Evolutionary conservation across 2,797 vertebrate genomes (phyloP).

Genomic region (Melanogrammus aeglefinus): DNA sequence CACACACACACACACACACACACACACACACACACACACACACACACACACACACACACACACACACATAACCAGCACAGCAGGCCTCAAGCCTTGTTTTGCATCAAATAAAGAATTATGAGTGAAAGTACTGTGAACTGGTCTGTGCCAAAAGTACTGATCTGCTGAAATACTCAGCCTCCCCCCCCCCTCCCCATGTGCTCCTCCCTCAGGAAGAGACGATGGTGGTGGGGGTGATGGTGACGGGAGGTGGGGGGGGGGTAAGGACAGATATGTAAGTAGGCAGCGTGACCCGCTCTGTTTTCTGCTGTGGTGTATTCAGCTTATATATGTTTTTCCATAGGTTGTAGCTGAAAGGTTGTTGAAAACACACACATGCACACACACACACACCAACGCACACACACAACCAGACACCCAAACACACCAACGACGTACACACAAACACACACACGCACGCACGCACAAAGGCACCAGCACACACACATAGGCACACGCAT

Average conservation of each 20-base stretch:
- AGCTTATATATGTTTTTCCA: no score
- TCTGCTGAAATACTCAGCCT: conserved; percentile 46
- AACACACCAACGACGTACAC: not conserved
- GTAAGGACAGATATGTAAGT: no score
- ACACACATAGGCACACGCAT: conserved; percentile 1
- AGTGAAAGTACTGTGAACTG: conserved; percentile 28
- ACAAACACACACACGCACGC: not conserved
- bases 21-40: not conserved
- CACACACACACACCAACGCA: not conserved
- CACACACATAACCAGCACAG: not conserved
- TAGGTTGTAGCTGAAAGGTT: not conserved
- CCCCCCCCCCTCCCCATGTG: no score
- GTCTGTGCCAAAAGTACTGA: conserved; percentile 42
- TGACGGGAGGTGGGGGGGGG: no score
- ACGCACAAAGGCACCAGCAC: not conserved
- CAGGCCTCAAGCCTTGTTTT: not conserved
- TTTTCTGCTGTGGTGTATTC: no score
- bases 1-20: not conserved
- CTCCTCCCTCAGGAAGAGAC: no score
- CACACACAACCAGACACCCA: not conserved
- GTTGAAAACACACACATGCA: conserved; percentile 2
- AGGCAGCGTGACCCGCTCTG: no score
- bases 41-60: not conserved
- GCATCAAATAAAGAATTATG: conserved; percentile 25
- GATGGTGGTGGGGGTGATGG: no score